Base-by-base conservation (phyloP, 2,113 vertebrate genomes). In the Choloepus hoffmanni region DNA sequence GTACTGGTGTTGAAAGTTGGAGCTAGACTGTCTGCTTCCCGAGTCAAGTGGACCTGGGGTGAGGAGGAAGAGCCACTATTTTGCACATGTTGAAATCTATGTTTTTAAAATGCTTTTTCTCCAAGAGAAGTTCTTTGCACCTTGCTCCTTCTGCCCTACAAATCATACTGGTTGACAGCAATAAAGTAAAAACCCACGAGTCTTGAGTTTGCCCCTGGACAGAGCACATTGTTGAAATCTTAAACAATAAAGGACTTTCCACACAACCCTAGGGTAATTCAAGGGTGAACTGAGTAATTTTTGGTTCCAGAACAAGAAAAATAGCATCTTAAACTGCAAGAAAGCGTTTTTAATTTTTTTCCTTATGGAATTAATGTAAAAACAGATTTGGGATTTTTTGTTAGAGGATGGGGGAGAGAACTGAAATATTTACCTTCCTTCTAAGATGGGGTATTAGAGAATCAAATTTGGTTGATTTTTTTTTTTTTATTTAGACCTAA, bases 301-400 rank as follows among this genome's bases (percentile, higher is more conserved):
- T 84, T 91, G 62, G 5, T 92, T 92, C 24, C 36, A 89, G 55
- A 68, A 81, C 12, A 92, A 81, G 90, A 90, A 93, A 93, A 85
- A 76, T 28, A 28, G 26, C 53, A 87, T 50, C 92, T 93, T 58
- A 79, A 60, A 68, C 7, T 53, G 33, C 15, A 73, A 96, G 14
- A 86, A 82, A 68, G 45, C 10, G 45, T 76, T 62, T 67, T 43
- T 3, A 58, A 21, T 55, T 73, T 77, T 76, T 90, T 36, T 6
- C 3, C 48, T 70, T 60, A 63, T 76, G 84, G 18, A 78, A 82
- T 92, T 74, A 86, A 50, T 11, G 24, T 63, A 92, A 95, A 89
- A 70, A 81, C 14, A 81, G 74, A 73, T 63, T 83, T 55, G 63
- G 7, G 28, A 58, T 95, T 95, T 77, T 24, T 48, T 36, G 63